Conservation (phyloP, 2,797 vertebrate species). For the Columba guinea region DNA sequence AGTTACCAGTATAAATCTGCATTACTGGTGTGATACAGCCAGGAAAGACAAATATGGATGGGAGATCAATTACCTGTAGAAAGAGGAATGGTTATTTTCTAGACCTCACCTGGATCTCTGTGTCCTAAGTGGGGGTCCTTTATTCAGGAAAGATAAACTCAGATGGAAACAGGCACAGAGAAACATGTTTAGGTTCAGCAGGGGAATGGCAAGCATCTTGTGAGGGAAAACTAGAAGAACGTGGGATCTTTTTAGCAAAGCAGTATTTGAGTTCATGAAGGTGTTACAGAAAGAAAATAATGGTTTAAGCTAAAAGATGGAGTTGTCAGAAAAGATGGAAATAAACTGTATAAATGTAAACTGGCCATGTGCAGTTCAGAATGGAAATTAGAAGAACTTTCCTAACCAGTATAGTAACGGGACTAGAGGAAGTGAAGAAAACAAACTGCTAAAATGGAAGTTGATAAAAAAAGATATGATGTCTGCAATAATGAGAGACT, state of each 20-base stretch:
- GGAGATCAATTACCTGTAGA: not conserved
- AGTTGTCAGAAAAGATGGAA: not conserved
- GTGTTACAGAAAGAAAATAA: not conserved
- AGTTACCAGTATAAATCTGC: not conserved
- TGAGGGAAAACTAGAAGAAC: not conserved
- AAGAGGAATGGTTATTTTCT: not conserved
- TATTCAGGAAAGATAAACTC: not conserved
- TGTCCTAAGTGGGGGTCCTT: fast-evolving
- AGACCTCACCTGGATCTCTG: not conserved
- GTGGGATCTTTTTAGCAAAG: not conserved
- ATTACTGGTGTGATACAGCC: not conserved
- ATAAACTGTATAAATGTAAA: not conserved
- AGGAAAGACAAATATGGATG: not conserved
- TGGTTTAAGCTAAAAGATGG: not conserved
- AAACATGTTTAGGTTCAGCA: not conserved
- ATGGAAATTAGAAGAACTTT: not conserved
- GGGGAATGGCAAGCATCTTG: not conserved
- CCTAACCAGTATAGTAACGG: not conserved
- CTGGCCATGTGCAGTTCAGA: not conserved
- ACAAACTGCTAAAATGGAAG: not conserved
- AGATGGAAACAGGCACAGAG: not conserved
- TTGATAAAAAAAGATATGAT: not conserved
- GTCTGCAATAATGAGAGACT: not conserved
- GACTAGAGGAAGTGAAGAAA: not conserved
- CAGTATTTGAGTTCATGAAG: not conserved